Conservation (phyloP, 1,140 invertebrate species). For the Lasaia peninsularis region DNA sequence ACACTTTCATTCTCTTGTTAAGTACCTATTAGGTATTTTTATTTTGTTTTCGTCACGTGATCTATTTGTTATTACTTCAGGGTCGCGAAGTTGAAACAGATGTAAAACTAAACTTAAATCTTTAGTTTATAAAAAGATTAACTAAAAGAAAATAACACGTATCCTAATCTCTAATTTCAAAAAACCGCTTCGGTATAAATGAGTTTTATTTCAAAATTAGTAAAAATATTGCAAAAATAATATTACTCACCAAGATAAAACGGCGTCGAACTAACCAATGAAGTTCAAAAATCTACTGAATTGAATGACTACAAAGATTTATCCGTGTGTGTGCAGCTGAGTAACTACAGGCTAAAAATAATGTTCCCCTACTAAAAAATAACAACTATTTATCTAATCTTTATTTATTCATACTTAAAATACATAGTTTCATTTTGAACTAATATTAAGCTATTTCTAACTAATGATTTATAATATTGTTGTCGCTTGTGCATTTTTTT, state of each 20-base stretch:
- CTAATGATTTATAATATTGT: no score
- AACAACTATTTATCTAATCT: no score
- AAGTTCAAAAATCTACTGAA: slow-evolving; percentile 1
- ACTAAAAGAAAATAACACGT: neutral
- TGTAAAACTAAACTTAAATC: slow-evolving; percentile 22
- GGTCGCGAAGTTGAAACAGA: slow-evolving; percentile 38
- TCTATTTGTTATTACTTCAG: slow-evolving; percentile 29
- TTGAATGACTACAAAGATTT: neutral
- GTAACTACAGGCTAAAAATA: no score
- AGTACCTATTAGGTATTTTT: no score
- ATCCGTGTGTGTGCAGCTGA: neutral
- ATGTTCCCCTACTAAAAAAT: no score
- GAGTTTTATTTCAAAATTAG: neutral
- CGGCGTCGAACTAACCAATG: neutral
- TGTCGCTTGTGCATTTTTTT: no score
- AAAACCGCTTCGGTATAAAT: neutral
- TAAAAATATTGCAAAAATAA: neutral
- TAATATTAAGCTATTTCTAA: no score
- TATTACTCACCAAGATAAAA: neutral
- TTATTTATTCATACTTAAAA: no score
- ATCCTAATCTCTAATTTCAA: neutral
- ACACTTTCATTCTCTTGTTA: no score
- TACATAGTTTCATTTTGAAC: no score
- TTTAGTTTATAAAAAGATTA: neutral
- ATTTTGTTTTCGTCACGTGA: slow-evolving; percentile 49